Base-by-base conservation (phyloP, 2,888 invertebrate genomes). In the Drosophila atroscutellata region DNA sequence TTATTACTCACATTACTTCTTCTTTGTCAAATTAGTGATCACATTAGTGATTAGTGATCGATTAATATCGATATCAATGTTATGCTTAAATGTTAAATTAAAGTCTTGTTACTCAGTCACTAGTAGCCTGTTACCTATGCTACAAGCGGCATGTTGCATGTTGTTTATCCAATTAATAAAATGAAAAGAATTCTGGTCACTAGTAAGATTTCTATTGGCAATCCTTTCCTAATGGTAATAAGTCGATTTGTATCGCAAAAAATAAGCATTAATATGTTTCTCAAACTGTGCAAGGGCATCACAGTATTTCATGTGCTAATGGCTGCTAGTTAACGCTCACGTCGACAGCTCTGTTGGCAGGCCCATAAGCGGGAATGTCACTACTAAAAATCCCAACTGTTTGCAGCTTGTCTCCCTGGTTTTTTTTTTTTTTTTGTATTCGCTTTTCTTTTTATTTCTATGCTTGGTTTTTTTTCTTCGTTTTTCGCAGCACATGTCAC, bases 321-420 rank as follows among this genome's bases (percentile, higher is more conserved):
- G 61, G 75, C 65, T 18, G 67, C 37, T 59, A 65, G 66, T 62
- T 62, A 63, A 59, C 59, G 72, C 72, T 64, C 78, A 75, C 56
- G 76, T 28, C 62, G 67, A 50, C 72, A 66, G 60, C 72, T 67
- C 72, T 59, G 42, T 56, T 64, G 72, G 59, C 61, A 47, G 78
- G 63, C 39, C 75, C 72, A 72, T 75, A 75, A 72, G 75, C 77
- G 59, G 68, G 42, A 28, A 68, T 78, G 68, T 72, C 65, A 75
- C 72, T 70, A 66, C 62, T 71, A 60, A 76, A 71, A 81, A 74
- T 79, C 79, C 81, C 70, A 79, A 77, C 79, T 81, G 79, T 74
- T 77, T 77, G 73, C 75, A 76, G 72, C 15, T 76, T 79, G 72
- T 79, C 76, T 70, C 28, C 59, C 51, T 37, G 51, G 13, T 59